Percentiles rank a stretch among this genome's conserved stretches.
Evolutionary conservation across 2,113 vertebrate genomes (phyloP).

Genomic region (Pseudonaja textilis): DNA sequence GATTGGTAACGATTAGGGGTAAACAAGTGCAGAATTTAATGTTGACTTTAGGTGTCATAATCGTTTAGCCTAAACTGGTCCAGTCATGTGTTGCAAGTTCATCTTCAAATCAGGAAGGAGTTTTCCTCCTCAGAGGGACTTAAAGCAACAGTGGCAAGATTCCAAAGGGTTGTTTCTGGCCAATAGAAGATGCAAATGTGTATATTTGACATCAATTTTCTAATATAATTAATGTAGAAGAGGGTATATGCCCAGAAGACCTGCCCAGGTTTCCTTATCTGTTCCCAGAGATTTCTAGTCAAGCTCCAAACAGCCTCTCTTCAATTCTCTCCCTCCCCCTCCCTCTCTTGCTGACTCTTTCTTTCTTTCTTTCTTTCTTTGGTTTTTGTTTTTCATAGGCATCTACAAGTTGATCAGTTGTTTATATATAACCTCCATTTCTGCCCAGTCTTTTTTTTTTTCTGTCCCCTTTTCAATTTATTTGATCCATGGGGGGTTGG

Average conservation of each 20-base stretch:
- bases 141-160: not conserved
- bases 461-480: not conserved
- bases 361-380: rapidly evolving
- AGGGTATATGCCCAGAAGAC: not conserved
- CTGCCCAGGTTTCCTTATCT: not conserved
- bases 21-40: not conserved
- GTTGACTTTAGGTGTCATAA: not conserved
- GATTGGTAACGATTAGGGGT: not conserved
- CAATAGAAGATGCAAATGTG: not conserved
- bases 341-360: rapidly evolving
- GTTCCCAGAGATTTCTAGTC: not conserved
- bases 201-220: not conserved
- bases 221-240: not conserved
- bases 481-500: not conserved
- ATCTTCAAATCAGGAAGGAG: not conserved
- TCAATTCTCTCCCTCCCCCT: not conserved
- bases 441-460: not conserved
- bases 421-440: not conserved
- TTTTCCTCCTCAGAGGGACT: not conserved
- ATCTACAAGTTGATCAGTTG: not conserved
- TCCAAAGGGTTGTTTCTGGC: not conserved
- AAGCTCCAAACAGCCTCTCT: not conserved
- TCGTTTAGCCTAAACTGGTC: not conserved
- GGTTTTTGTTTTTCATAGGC: not conserved
- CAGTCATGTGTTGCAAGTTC: not conserved